Evolutionary conservation across 2,888 invertebrate species (phyloP), one percentile per base, ranked within the genome.

Genomic region (Apotomis betuletana): DNA sequence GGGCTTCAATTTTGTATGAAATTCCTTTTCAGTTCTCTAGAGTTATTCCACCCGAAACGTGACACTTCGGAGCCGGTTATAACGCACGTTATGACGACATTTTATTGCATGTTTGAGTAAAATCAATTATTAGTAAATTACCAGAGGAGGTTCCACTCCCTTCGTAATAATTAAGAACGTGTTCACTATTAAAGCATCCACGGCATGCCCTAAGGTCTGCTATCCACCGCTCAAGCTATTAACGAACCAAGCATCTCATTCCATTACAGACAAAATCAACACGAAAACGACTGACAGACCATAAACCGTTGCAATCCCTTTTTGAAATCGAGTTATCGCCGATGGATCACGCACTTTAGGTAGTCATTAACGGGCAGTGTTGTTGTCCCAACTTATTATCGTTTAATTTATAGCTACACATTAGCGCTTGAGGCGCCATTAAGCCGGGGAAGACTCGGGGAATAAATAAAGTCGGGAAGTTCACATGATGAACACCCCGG

Each of bases 331-430:
- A 67, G 68, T 72, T 72, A 72, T 72, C 67, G 71, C 63, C 72
- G 68, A 72, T 68, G 72, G 72, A 72, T 72, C 62, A 72, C 62
- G 71, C 67, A 58, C 67, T 67, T 68, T 68, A 72, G 68, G 67
- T 58, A 81, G 83, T 85, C 86, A 85, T 87, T 87, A 86, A 88
- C 86, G 84, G 85, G 72, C 86, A 82, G 81, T 85, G 90, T 85
- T 89, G 90, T 90, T 91, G 91, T 91, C 92, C 88, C 85, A 90
- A 91, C 90, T 91, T 92, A 92, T 93, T 92, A 93, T 90, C 90
- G 90, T 86, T 87, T 90, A 91, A 92, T 92, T 92, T 92, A 93
- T 91, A 87, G 84, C 88, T 89, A 90, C 88, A 91, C 89, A 91
- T 92, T 91, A 90, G 88, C 90, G 90, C 87, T 91, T 88, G 88